Conservation (phyloP, 2,888 invertebrate genomes). For the Pachycephus smyrnensis region DNA sequence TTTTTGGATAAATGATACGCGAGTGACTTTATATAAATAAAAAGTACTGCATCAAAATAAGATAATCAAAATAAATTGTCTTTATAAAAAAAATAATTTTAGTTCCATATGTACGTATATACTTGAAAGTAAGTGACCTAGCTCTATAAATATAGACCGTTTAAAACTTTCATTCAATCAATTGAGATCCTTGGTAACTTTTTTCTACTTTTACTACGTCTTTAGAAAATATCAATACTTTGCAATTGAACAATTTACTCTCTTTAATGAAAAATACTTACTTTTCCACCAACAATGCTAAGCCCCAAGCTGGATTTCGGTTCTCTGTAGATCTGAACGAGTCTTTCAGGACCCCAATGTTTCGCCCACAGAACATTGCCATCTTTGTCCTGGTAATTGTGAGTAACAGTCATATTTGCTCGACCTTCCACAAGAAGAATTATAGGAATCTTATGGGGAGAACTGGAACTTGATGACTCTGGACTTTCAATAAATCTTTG, state of each 20-base stretch:
- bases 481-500: background rate
- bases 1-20: too few relatives aligned
- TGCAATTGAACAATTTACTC: background rate
- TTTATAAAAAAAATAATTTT: too few relatives aligned
- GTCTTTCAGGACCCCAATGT: conserved; percentile 87
- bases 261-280: conserved; percentile 59
- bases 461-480: conserved; percentile 32
- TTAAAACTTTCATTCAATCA: background rate
- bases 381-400: conserved; percentile 59
- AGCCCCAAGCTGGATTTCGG: conserved; percentile 90
- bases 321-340: conserved; percentile 79
- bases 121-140: too few relatives aligned
- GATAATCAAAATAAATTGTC: too few relatives aligned
- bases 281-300: conserved; percentile 96
- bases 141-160: too few relatives aligned
- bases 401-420: conserved; percentile 65
- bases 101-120: too few relatives aligned
- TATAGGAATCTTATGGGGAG: conserved; percentile 38
- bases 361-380: conserved; percentile 72
- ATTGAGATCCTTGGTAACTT: background rate
- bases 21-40: too few relatives aligned
- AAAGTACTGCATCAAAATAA: too few relatives aligned
- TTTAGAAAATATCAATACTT: background rate
- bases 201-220: background rate
- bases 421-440: conserved; percentile 48